phyloP scores from a whole-genome alignment of 2,797 vertebrate species.

The Takifugu rubripes region DNA sequence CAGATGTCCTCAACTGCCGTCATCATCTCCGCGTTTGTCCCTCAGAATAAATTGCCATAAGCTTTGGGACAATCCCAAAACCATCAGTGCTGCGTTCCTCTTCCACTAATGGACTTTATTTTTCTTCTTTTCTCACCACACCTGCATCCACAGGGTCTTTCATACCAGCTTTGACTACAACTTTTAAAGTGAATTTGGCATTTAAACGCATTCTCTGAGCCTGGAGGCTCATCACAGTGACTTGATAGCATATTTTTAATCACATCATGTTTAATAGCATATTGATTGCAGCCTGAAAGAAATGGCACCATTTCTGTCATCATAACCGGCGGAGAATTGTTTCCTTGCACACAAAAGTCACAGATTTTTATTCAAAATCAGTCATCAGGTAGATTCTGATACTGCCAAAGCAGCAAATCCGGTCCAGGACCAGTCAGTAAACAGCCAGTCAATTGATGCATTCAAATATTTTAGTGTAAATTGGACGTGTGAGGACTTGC shows the following conservation, averaged over 20 bases:
- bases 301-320: slow-evolving; percentile 45
- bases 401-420: background rate
- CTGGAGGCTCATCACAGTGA: slow-evolving; percentile 19
- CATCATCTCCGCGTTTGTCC: slow-evolving; percentile 14
- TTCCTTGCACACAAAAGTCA: slow-evolving; percentile 2
- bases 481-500: background rate
- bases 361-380: background rate
- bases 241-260: slow-evolving; percentile 35
- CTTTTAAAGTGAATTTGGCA: slow-evolving; percentile 3
- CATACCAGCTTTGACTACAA: background rate
- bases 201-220: background rate
- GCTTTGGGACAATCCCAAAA: background rate
- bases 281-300: slow-evolving; percentile 45
- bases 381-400: background rate
- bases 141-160: background rate
- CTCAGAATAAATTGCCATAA: slow-evolving; percentile 13
- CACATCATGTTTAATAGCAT: slow-evolving; percentile 41
- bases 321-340: background rate
- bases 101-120: too few species aligned
- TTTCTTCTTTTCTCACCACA: background rate
- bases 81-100: too few species aligned
- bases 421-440: background rate
- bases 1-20: slow-evolving; percentile 9
- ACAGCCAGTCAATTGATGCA: background rate
- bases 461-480: background rate